Evolutionary conservation across 2,888 invertebrate genomes (phyloP).

Genomic region (Clanis bilineata): DNA sequence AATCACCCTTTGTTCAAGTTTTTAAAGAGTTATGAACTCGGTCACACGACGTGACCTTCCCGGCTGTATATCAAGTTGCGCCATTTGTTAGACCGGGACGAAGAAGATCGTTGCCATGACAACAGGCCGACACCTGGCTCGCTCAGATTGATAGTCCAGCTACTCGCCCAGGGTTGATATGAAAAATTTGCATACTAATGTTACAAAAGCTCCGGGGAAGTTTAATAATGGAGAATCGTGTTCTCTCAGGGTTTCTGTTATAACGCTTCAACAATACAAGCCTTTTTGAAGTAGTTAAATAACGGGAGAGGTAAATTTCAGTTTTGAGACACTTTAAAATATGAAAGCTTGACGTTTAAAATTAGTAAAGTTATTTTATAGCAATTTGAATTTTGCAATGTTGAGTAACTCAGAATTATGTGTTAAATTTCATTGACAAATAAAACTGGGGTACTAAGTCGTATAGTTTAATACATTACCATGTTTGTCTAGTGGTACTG

Average conservation of each 20-base stretch:
- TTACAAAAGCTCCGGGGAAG: slow-evolving; percentile 47
- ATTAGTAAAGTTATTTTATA: background rate
- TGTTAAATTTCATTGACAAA: no score
- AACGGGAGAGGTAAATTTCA: background rate
- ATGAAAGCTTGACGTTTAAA: background rate
- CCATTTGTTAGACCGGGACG: slow-evolving; percentile 20
- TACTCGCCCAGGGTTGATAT: slow-evolving; percentile 49
- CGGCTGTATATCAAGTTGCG: slow-evolving; percentile 29
- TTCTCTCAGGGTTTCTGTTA: slow-evolving; percentile 29
- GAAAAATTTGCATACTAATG: slow-evolving; percentile 70
- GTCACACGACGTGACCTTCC: slow-evolving; percentile 22
- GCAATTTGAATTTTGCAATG: background rate
- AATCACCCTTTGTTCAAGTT: slow-evolving; percentile 27
- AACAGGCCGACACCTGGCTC: slow-evolving; percentile 61
- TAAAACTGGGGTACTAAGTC: no score
- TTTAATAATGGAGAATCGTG: slow-evolving; percentile 45
- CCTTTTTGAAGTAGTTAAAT: slow-evolving; percentile 13
- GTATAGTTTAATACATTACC: no score
- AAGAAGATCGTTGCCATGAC: slow-evolving; percentile 50
- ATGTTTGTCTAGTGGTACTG: no score
- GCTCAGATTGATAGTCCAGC: slow-evolving; percentile 50
- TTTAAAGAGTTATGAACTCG: slow-evolving; percentile 33
- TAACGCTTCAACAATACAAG: slow-evolving; percentile 2
- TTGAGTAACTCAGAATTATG: no score
- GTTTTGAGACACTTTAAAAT: background rate